Evolutionary conservation across 1,140 invertebrate genomes (phyloP).

Genomic region (Cardiocondyla obscurior): DNA sequence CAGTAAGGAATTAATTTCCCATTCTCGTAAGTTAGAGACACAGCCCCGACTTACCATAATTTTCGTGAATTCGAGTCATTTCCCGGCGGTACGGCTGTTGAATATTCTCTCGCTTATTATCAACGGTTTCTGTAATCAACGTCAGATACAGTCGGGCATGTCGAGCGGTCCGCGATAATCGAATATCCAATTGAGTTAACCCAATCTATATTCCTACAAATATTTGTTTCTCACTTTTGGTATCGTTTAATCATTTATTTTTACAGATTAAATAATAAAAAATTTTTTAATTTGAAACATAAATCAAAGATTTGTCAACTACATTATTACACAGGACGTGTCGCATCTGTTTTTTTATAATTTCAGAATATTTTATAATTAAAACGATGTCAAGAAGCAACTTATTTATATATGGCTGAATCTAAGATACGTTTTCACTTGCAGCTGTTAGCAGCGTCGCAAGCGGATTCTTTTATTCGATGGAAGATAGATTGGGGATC

Average conservation of each 20-base stretch:
- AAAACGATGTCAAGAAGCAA: neutral
- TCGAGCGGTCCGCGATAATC: constrained; percentile 40
- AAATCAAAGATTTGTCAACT: neutral
- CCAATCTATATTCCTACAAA: neutral
- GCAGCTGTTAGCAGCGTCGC: neutral
- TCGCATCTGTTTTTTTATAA: neutral
- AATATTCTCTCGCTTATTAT: constrained; percentile 70
- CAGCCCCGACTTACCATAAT: constrained; percentile 69
- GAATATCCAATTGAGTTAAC: constrained; percentile 59
- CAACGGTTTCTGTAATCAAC: constrained; percentile 70
- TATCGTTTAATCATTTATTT: too few species aligned
- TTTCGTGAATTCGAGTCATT: constrained; percentile 65
- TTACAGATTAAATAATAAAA: neutral
- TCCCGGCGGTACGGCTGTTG: constrained; percentile 59
- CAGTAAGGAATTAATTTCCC: constrained; percentile 67
- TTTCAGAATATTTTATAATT: neutral
- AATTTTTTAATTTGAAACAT: neutral
- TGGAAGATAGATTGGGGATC: neutral
- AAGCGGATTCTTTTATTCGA: constrained; percentile 1
- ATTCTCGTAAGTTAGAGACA: constrained; percentile 27
- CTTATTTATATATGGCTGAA: neutral
- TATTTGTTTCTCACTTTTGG: constrained; percentile 6
- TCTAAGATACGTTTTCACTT: neutral
- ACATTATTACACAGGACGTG: too few species aligned
- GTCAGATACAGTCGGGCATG: constrained; percentile 42